Percentiles rank a stretch among this genome's conserved stretches.
These are phyloP conservation scores for Ceriagrion tenellum DNA, from an alignment of 2,888 invertebrate genomes.

Conservation along the genomic window DNA sequence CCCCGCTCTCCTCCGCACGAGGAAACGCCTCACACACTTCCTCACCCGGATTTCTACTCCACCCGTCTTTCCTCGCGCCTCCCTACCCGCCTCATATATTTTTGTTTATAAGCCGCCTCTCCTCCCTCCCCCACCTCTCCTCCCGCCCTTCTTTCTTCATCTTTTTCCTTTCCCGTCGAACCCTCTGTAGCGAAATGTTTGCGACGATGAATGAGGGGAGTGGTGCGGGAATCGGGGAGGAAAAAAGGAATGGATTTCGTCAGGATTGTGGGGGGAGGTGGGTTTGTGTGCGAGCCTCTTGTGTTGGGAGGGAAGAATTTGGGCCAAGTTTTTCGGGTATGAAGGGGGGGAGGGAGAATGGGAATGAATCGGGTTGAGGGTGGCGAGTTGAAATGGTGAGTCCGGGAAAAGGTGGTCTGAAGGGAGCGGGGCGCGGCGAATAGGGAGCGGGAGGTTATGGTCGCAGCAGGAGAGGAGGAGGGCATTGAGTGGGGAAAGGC, in stretches of 20 bases:
- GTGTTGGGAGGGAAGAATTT: not conserved
- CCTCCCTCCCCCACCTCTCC: not conserved
- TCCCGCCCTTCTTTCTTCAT: not conserved
- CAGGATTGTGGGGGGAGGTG: too few relatives aligned
- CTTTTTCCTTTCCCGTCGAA: not conserved
- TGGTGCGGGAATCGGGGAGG: not conserved
- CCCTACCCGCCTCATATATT: not conserved
- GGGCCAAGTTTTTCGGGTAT: not conserved
- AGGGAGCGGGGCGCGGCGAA: not conserved
- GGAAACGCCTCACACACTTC: not conserved
- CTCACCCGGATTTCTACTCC: not conserved
- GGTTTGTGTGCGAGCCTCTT: not conserved
- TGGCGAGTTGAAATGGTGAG: not conserved
- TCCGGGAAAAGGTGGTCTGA: not conserved
- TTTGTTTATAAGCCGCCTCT: not conserved
- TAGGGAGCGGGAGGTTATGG: not conserved
- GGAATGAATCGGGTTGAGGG: not conserved
- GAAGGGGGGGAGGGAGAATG: not conserved
- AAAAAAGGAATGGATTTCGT: not conserved
- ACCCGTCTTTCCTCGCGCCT: not conserved
- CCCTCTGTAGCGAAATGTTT: not conserved
- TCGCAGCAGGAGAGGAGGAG: too few relatives aligned
- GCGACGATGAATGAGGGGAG: not conserved
- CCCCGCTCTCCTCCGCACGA: not conserved
- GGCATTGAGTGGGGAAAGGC: not conserved